Evolutionary conservation across 1,140 invertebrate genomes (phyloP).

Genomic region (Globodera ellingtonae): DNA sequence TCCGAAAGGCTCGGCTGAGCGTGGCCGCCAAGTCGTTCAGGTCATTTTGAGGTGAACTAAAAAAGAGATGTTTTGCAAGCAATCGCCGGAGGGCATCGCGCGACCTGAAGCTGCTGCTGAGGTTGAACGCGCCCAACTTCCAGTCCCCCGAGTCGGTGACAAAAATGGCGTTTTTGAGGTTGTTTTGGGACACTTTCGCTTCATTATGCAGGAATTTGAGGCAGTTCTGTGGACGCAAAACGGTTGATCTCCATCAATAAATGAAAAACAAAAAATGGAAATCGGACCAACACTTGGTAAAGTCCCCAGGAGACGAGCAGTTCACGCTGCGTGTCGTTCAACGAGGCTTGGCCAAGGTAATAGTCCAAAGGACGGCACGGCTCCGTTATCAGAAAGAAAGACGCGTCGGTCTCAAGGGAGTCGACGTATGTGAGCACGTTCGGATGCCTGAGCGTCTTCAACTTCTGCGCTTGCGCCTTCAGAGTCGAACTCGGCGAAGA

Average conservation of each 20-base stretch:
- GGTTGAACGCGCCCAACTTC: slow-evolving; percentile 83
- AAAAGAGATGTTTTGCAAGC: slow-evolving; percentile 69
- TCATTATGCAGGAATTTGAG: slow-evolving; percentile 95
- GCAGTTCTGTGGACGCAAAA: slow-evolving; percentile 77
- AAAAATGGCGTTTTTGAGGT: slow-evolving; percentile 91
- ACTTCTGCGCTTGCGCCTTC: slow-evolving; percentile 60
- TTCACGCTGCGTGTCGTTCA: slow-evolving; percentile 75
- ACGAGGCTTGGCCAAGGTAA: slow-evolving; percentile 74
- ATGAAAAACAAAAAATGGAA: slow-evolving; percentile 20
- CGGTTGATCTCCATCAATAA: slow-evolving; percentile 8
- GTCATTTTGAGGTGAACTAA: slow-evolving; percentile 80
- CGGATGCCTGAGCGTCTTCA: slow-evolving; percentile 94
- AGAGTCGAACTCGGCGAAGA: slow-evolving; percentile 40
- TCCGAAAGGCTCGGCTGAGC: slow-evolving; percentile 94
- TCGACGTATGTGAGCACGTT: slow-evolving; percentile 92
- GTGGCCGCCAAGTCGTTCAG: slow-evolving; percentile 94
- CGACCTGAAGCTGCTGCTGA: slow-evolving; percentile 59
- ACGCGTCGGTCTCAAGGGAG: slow-evolving; percentile 92
- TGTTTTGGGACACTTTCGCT: slow-evolving; percentile 90
- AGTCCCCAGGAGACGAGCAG: slow-evolving; percentile 92
- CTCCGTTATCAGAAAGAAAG: slow-evolving; percentile 92
- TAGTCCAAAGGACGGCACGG: slow-evolving; percentile 76
- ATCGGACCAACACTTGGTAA: slow-evolving; percentile 88
- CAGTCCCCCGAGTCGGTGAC: slow-evolving; percentile 93
- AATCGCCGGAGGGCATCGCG: slow-evolving; percentile 68